Percentiles rank a stretch among this genome's conserved stretches.
These are phyloP conservation scores for Agrilus biguttatus DNA, from an alignment of 2,888 invertebrate species.

Conservation along the genomic window DNA sequence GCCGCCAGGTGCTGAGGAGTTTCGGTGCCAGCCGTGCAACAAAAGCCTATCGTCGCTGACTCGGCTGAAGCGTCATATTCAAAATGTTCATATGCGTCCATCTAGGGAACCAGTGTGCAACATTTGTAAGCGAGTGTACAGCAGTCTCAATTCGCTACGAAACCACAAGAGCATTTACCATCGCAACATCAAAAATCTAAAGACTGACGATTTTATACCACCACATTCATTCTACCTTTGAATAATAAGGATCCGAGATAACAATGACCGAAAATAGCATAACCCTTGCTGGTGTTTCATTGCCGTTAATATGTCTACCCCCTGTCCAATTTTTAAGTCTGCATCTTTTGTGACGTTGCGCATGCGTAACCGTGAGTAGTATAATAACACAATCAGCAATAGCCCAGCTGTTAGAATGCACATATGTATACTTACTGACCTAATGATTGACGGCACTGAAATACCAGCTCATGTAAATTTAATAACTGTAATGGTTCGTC, in stretches of 20 bases:
- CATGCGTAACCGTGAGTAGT: too few species aligned
- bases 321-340: too few species aligned
- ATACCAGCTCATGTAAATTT: too few species aligned
- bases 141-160: conserved; percentile 78
- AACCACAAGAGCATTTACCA: conserved; percentile 91
- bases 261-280: too few species aligned
- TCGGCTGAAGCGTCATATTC: conserved; percentile 80
- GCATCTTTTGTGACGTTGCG: too few species aligned
- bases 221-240: conserved; percentile 31
- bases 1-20: conserved; percentile 70
- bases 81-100: conserved; percentile 83
- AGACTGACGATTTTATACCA: conserved; percentile 34
- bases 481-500: too few species aligned
- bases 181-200: conserved; percentile 64
- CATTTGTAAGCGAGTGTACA: conserved; percentile 84
- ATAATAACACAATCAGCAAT: too few species aligned
- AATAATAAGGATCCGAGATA: conserved; percentile 1
- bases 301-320: too few species aligned
- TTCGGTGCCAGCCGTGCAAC: conserved; percentile 84
- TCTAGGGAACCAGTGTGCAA: conserved; percentile 84
- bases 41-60: conserved; percentile 78
- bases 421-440: too few species aligned
- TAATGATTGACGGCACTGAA: too few species aligned
- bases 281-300: too few species aligned
- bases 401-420: too few species aligned